These are phyloP conservation scores for Nemapogon koenigi DNA, from an alignment of 2,888 invertebrate genomes.

Conservation along the genomic window DNA sequence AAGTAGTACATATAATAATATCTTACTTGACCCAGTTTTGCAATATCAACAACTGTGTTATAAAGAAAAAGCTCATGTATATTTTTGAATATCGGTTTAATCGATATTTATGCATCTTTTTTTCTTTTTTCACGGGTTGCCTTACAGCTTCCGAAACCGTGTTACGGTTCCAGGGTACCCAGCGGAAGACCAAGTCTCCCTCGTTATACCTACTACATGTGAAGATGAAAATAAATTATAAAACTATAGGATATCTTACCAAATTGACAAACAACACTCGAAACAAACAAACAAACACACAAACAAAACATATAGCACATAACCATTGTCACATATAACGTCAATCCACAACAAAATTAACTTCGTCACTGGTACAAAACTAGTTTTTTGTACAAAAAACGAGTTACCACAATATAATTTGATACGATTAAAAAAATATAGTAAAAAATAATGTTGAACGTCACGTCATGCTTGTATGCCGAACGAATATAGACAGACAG, in stretches of 20 bases:
- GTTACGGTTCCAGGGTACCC: background rate
- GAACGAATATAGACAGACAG: background rate
- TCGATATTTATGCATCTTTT: background rate
- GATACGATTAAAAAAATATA: too few species aligned
- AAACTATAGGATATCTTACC: conserved; percentile 21
- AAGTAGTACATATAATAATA: too few species aligned
- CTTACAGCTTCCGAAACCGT: background rate
- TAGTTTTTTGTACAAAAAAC: background rate
- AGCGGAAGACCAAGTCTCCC: background rate
- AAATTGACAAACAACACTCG: conserved; percentile 31
- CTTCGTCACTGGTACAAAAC: background rate
- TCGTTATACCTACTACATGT: background rate
- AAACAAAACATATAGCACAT: conserved; percentile 22
- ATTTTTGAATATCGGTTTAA: background rate
- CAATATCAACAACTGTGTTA: too few species aligned
- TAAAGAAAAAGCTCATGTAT: background rate
- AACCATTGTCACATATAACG: conserved; percentile 19
- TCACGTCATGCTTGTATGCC: too few species aligned
- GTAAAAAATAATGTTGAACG: too few species aligned
- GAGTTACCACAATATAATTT: background rate
- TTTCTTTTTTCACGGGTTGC: background rate
- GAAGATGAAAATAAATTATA: background rate
- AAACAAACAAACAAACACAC: conserved; percentile 32
- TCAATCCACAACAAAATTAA: conserved; percentile 12
- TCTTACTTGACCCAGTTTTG: too few species aligned